These are phyloP conservation scores for Tinamus major DNA, from an alignment of 2,797 vertebrate species.

Conservation along the genomic window DNA sequence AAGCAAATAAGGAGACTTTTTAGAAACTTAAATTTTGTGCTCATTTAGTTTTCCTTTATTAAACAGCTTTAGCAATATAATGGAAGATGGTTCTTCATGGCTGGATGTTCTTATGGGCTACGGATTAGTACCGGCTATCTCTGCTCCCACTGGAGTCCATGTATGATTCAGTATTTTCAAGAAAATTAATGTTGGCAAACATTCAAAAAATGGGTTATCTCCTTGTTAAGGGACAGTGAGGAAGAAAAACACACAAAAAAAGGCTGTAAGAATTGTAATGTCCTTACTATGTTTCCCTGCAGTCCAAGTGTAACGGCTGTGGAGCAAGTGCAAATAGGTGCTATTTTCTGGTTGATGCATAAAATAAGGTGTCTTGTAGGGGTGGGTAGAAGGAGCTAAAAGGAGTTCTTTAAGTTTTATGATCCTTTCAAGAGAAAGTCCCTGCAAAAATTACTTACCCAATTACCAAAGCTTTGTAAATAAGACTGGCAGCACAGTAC, in stretches of 20 bases:
- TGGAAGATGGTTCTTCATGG: background rate
- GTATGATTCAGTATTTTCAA: constrained; percentile 35
- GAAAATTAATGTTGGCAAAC: background rate
- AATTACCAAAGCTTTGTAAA: background rate
- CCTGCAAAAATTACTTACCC: background rate
- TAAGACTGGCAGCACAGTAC: background rate
- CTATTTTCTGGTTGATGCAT: background rate
- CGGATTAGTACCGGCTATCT: constrained; percentile 23
- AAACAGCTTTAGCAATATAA: background rate
- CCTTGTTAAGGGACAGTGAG: background rate
- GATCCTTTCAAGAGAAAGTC: background rate
- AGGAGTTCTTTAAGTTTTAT: background rate
- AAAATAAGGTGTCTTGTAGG: background rate
- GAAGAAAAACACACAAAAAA: background rate
- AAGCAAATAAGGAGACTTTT: background rate
- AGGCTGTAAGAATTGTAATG: background rate
- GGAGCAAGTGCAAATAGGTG: background rate
- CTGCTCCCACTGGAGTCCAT: background rate
- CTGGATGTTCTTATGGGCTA: background rate
- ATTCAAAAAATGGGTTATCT: background rate
- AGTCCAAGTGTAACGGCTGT: background rate
- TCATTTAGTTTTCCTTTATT: background rate
- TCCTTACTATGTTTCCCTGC: background rate
- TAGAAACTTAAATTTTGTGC: background rate
- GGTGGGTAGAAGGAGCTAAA: background rate